These are phyloP conservation scores for Latrodectus hesperus DNA, from an alignment of 2,888 invertebrate genomes.

Conservation along the genomic window DNA sequence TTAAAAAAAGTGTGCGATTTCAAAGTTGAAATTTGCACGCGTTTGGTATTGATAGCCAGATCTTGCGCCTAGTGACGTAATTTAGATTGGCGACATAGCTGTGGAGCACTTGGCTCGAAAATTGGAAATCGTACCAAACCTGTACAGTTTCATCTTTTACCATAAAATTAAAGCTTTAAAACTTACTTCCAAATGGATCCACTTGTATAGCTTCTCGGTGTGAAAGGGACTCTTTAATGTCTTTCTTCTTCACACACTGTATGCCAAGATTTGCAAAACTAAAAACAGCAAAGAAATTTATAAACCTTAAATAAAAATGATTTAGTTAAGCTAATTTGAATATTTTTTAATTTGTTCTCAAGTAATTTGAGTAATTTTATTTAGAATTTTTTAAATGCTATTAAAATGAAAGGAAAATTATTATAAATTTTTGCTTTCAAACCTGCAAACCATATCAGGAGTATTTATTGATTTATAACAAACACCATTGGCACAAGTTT, in stretches of 20 bases:
- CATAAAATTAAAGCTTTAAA: neutral
- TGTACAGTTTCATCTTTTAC: too few relatives aligned
- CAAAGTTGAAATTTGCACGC: too few relatives aligned
- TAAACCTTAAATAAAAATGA: neutral
- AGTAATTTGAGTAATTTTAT: neutral
- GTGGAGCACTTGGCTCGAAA: too few relatives aligned
- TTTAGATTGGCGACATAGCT: too few relatives aligned
- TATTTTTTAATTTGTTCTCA: too few relatives aligned
- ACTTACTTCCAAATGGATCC: slow-evolving; percentile 94
- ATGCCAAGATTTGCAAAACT: slow-evolving; percentile 93
- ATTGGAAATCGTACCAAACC: too few relatives aligned
- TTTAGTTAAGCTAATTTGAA: too few relatives aligned
- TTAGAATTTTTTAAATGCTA: neutral
- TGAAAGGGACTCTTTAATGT: slow-evolving; percentile 88
- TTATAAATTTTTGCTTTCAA: neutral
- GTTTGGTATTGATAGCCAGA: too few relatives aligned
- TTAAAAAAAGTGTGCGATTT: too few relatives aligned
- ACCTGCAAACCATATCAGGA: slow-evolving; percentile 84
- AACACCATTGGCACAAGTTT: slow-evolving; percentile 91
- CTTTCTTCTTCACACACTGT: slow-evolving; percentile 96
- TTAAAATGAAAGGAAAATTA: neutral
- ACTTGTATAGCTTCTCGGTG: slow-evolving; percentile 88
- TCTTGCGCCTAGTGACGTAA: too few relatives aligned
- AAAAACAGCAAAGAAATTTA: slow-evolving; percentile 20
- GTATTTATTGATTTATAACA: slow-evolving; percentile 83